Conservation (phyloP, 2,113 vertebrate species). For the Cynoglossus semilaevis region DNA sequence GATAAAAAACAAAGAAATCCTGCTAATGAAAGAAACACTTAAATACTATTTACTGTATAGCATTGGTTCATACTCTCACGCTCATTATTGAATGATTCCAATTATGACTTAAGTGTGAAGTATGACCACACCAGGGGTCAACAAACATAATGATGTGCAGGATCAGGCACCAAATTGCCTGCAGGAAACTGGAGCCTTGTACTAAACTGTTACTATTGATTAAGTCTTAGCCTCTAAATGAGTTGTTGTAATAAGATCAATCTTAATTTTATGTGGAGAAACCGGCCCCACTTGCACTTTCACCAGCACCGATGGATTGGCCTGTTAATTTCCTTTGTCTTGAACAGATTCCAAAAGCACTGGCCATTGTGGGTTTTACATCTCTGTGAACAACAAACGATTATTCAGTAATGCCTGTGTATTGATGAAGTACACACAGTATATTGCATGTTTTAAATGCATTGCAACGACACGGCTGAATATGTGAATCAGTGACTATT, state of each 20-base stretch:
- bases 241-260: slow-evolving; percentile 68
- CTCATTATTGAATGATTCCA: slow-evolving; percentile 22
- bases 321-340: slow-evolving; percentile 31
- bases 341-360: slow-evolving; percentile 9
- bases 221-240: slow-evolving; percentile 59
- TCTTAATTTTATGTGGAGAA: slow-evolving; percentile 61
- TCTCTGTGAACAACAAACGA: background rate
- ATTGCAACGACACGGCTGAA: too few species aligned
- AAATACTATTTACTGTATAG: background rate
- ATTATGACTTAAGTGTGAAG: slow-evolving; percentile 29
- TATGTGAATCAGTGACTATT: too few species aligned
- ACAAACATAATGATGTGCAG: slow-evolving; percentile 36
- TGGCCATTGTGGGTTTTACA: background rate
- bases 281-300: slow-evolving; percentile 1
- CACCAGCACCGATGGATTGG: slow-evolving; percentile 3
- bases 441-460: too few species aligned
- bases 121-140: slow-evolving; percentile 19
- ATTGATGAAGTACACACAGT: too few species aligned
- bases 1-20: too few species aligned
- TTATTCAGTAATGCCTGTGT: too few species aligned
- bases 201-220: slow-evolving; percentile 68
- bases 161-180: slow-evolving; percentile 35
- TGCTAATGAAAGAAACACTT: too few species aligned
- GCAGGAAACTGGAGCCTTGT: slow-evolving; percentile 52
- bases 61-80: slow-evolving; percentile 9